Base-by-base conservation (phyloP, 2,888 invertebrate genomes). In the Oxyteleia sp. region DNA sequence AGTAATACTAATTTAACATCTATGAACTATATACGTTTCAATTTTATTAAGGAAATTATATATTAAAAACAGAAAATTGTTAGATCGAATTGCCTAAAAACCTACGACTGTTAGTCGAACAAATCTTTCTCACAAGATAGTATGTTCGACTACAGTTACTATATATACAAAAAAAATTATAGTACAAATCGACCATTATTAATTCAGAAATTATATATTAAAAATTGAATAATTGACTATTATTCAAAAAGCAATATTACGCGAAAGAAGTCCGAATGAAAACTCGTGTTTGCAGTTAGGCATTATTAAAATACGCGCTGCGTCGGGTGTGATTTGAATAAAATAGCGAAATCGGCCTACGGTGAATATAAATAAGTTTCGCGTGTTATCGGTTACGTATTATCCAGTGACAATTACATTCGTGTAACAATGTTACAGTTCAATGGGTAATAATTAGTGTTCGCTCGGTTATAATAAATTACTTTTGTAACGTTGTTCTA, bases 311-410 rank as follows among this genome's bases (percentile, higher is more conserved):
- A 61, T 78, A 59, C 61, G 43, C 35, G 51, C 11, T 8, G 47
- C 45, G 47, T 57, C 64, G 75, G 2, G 23, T 57, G 76, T 68
- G 68, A 78, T 78, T 78, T 68, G 68, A 78, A 78, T 78, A 69
- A 78, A 78, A 63, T 69, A 78, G 18, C 49, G 55, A 64, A 71
- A 79, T 57, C 69, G 57, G 79, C 64, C 55, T 57, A 43, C 51
- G 66, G 79, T 80, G 79, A 80, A 80, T 72, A 80, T 72, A 72
- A 80, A 80, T 72, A 74, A 72, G 61, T 74, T 72, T 61, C 64
- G 61, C 45, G 47, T 55, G 55, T 74, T 80, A 74, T 68, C 74
- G 80, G 61, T 72, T 66, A 72, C 71, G 72, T 72, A 72, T 80
- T 71, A 80, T 66, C 64, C 72, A 49, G 66, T 72, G 72, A 80